Conservation (phyloP, 2,113 vertebrate genomes). For the Heterocephalus glaber region DNA sequence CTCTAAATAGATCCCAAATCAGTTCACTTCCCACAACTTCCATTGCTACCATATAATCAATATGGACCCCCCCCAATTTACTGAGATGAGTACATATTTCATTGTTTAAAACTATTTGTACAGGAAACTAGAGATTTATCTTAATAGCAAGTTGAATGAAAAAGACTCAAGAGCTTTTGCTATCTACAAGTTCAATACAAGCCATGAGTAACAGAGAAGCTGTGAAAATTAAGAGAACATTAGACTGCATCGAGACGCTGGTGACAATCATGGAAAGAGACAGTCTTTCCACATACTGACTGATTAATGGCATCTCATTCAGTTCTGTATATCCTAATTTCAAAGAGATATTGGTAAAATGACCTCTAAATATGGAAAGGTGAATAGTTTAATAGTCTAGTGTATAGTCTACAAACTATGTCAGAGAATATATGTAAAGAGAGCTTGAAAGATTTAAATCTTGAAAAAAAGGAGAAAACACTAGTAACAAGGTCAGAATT, state of each 20-base stretch:
- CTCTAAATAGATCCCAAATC: background rate
- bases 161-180: background rate
- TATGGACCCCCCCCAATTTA: background rate
- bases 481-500: background rate
- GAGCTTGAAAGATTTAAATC: background rate
- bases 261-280: background rate
- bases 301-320: background rate
- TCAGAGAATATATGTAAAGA: background rate
- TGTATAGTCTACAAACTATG: background rate
- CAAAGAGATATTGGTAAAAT: background rate
- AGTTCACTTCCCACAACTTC: background rate
- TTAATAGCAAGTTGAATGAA: background rate
- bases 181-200: background rate
- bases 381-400: background rate
- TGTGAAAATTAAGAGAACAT: background rate
- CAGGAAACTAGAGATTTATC: background rate
- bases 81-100: background rate
- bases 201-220: background rate
- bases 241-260: background rate
- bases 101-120: background rate
- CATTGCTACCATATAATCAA: background rate
- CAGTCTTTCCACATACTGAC: background rate
- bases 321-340: background rate
- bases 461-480: background rate
- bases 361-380: background rate